Evolutionary conservation across 2,797 vertebrate genomes (phyloP).

Genomic region (Chaunax sp.): DNA sequence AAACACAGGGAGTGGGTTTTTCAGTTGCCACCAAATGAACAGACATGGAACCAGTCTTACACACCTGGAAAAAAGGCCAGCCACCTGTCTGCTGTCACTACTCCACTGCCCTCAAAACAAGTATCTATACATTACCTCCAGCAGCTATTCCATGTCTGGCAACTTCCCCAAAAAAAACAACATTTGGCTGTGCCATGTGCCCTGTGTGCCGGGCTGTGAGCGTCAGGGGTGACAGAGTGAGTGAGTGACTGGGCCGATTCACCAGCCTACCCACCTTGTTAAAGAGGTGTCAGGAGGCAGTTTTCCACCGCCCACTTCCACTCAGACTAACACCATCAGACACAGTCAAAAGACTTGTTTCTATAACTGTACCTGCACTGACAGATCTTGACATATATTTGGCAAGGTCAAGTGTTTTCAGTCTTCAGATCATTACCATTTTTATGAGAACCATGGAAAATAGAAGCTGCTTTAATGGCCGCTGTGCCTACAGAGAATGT

Average conservation of each 20-base stretch:
- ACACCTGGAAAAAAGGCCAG: constrained; percentile 61
- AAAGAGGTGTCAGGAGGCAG: constrained; percentile 83
- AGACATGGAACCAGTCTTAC: constrained; percentile 43
- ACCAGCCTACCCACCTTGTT: constrained; percentile 80
- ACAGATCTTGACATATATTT: constrained; percentile 81
- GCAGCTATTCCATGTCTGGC: constrained; percentile 69
- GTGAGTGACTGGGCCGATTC: constrained; percentile 79
- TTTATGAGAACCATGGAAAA: constrained; percentile 82
- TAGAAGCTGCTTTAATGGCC: constrained; percentile 73
- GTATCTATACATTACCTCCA: constrained; percentile 72
- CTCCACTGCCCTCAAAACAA: constrained; percentile 62
- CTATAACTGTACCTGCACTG: constrained; percentile 62
- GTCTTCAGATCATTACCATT: constrained; percentile 81
- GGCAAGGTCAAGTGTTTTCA: constrained; percentile 79
- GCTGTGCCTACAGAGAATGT: constrained; percentile 71
- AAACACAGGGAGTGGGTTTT: constrained; percentile 16
- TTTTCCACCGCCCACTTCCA: constrained; percentile 84
- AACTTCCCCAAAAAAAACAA: constrained; percentile 79
- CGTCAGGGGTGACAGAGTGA: constrained; percentile 66
- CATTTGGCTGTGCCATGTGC: constrained; percentile 75
- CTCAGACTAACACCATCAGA: constrained; percentile 76
- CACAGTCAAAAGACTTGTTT: constrained; percentile 75
- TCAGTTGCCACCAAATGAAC: constrained; percentile 23
- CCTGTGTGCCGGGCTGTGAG: constrained; percentile 50
- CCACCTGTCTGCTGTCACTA: constrained; percentile 65